phyloP scores from a whole-genome alignment of 2,888 invertebrate species.

The Reticulitermes lucifugus region DNA sequence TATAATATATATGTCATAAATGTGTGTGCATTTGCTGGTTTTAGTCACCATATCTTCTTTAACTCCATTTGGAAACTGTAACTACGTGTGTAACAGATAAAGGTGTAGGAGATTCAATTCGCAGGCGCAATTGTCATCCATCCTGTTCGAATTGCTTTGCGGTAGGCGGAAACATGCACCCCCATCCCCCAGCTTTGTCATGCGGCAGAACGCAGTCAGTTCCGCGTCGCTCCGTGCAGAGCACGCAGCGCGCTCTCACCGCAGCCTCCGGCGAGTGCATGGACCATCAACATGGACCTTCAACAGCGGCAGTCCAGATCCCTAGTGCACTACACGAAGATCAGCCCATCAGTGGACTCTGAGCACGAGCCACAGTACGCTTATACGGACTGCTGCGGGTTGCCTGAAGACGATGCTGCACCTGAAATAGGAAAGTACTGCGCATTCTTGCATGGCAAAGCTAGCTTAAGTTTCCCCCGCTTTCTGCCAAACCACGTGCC shows the following conservation, averaged over 20 bases:
- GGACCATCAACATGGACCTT: slow-evolving; percentile 35
- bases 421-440: slow-evolving; percentile 43
- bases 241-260: not conserved
- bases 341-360: slow-evolving; percentile 43
- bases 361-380: slow-evolving; percentile 48
- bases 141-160: not conserved
- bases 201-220: slow-evolving; percentile 23
- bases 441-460: not conserved
- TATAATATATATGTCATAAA: too few species aligned
- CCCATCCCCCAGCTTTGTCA: not conserved
- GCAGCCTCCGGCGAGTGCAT: slow-evolving; percentile 8
- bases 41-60: too few species aligned
- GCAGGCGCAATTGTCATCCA: not conserved
- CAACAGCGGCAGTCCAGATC: slow-evolving; percentile 43
- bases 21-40: too few species aligned
- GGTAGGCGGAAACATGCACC: not conserved
- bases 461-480: not conserved
- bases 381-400: slow-evolving; percentile 50
- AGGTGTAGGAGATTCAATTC: not conserved
- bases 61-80: not conserved
- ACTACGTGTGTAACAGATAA: not conserved
- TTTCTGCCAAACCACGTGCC: not conserved
- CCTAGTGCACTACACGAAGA: slow-evolving; percentile 49
- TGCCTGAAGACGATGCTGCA: slow-evolving; percentile 36
- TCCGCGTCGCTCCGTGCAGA: slow-evolving; percentile 15